Percentiles rank a stretch among this genome's conserved stretches.
phyloP scores from a whole-genome alignment of 2,888 invertebrate genomes.

The Drosophila putrida region DNA sequence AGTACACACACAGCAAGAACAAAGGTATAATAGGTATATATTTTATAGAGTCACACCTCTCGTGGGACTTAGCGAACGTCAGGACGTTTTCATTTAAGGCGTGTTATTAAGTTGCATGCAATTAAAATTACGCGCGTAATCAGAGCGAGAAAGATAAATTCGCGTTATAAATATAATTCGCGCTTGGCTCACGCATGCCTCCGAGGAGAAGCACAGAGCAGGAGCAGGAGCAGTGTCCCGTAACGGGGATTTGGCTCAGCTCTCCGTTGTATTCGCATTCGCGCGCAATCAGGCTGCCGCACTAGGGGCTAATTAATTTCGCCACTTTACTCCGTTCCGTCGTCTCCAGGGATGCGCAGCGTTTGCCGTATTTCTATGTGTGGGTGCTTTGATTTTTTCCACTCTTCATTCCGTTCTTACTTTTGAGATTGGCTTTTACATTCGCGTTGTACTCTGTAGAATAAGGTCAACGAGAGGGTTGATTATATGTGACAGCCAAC shows the following conservation, averaged over 20 bases:
- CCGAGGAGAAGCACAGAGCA: slow-evolving; percentile 3
- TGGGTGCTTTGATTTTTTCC: slow-evolving; percentile 47
- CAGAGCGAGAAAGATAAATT: slow-evolving; percentile 81
- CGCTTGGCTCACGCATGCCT: slow-evolving; percentile 57
- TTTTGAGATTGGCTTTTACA: slow-evolving; percentile 24
- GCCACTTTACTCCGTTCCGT: slow-evolving; percentile 73
- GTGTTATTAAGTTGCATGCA: slow-evolving; percentile 78
- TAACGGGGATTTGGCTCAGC: slow-evolving; percentile 43
- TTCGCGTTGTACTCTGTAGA: slow-evolving; percentile 24
- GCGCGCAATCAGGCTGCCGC: slow-evolving; percentile 76
- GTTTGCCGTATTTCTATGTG: slow-evolving; percentile 39
- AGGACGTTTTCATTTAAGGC: slow-evolving; percentile 50
- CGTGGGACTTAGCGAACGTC: slow-evolving; percentile 14
- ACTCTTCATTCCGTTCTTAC: slow-evolving; percentile 11
- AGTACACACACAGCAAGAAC: background rate
- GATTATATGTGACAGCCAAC: background rate
- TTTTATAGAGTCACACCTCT: slow-evolving; percentile 30
- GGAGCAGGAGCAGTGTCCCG: slow-evolving; percentile 2
- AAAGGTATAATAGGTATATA: slow-evolving; percentile 43
- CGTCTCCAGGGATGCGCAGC: slow-evolving; percentile 63
- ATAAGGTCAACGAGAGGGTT: background rate
- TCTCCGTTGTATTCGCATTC: slow-evolving; percentile 52
- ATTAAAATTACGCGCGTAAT: slow-evolving; percentile 81
- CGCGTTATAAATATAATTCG: slow-evolving; percentile 75
- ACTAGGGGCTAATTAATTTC: slow-evolving; percentile 80